phyloP scores from a whole-genome alignment of 2,113 vertebrate species.

The Syngnathus floridae region DNA sequence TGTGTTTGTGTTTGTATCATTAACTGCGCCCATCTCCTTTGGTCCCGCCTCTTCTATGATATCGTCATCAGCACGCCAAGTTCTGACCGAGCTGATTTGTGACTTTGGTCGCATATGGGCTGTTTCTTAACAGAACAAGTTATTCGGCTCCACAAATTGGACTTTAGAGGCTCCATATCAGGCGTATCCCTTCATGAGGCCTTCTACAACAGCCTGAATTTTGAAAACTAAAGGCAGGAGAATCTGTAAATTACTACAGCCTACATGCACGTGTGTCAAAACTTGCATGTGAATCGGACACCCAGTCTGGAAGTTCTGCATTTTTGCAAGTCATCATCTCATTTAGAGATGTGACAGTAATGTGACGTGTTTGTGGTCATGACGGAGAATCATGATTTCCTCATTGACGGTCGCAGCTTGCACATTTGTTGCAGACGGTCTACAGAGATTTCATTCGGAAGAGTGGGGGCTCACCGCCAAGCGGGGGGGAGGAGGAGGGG shows the following conservation, averaged over 20 bases:
- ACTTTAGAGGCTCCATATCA: too few species aligned
- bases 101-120: constrained; percentile 25
- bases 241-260: background rate
- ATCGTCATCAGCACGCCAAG: constrained; percentile 12
- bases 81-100: constrained; percentile 10
- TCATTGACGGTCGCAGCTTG: constrained; percentile 27
- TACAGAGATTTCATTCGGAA: constrained; percentile 57
- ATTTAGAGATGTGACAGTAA: background rate
- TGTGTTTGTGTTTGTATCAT: constrained; percentile 57
- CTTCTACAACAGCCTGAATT: background rate
- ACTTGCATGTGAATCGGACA: background rate
- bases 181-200: too few species aligned
- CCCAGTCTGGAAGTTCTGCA: background rate
- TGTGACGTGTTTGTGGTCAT: background rate
- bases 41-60: constrained; percentile 28
- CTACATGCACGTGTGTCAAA: background rate
- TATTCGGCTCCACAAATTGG: background rate
- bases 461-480: constrained; percentile 53
- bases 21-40: constrained; percentile 43
- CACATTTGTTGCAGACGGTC: constrained; percentile 62
- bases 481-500: constrained; percentile 41
- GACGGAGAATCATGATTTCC: background rate
- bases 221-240: background rate
- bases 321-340: background rate
- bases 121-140: too few species aligned